Evolutionary conservation across 1,140 invertebrate species (phyloP).

Genomic region (Hermetia illucens): DNA sequence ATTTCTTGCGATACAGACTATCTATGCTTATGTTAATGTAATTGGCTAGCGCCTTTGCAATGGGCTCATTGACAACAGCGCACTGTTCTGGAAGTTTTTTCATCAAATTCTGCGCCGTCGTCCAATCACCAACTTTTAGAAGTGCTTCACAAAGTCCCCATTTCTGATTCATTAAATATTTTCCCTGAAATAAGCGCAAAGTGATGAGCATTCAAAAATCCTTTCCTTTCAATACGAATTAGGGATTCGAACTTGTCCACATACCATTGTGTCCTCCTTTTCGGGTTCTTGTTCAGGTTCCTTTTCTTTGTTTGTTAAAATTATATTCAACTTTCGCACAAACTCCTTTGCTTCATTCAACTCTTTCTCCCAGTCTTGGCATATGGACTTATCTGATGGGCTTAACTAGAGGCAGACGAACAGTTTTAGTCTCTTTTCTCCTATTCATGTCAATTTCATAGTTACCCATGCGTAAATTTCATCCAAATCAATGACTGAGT

Average conservation of each 20-base stretch:
- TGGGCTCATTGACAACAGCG: slow-evolving; percentile 60
- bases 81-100: slow-evolving; percentile 69
- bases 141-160: slow-evolving; percentile 82
- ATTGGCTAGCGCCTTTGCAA: slow-evolving; percentile 62
- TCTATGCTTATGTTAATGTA: slow-evolving; percentile 79
- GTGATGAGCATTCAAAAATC: neutral
- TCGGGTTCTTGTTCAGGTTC: slow-evolving; percentile 58
- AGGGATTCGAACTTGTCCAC: too few species aligned
- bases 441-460: too few species aligned
- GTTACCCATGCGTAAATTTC: slow-evolving; percentile 84
- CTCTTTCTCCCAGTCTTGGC: slow-evolving; percentile 67
- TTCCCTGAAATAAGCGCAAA: slow-evolving; percentile 17
- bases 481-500: slow-evolving; percentile 71
- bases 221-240: too few species aligned
- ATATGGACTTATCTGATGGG: slow-evolving; percentile 71
- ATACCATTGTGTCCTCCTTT: slow-evolving; percentile 46
- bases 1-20: slow-evolving; percentile 70
- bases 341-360: slow-evolving; percentile 76
- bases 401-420: slow-evolving; percentile 40
- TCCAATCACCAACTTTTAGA: slow-evolving; percentile 80
- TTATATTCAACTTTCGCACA: slow-evolving; percentile 70
- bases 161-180: slow-evolving; percentile 80
- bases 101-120: slow-evolving; percentile 63
- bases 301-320: slow-evolving; percentile 72
- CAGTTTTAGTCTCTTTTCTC: too few species aligned